Evolutionary conservation across 2,113 vertebrate genomes (phyloP), one percentile per base, ranked within the genome.

Genomic region (Blennius ocellaris): DNA sequence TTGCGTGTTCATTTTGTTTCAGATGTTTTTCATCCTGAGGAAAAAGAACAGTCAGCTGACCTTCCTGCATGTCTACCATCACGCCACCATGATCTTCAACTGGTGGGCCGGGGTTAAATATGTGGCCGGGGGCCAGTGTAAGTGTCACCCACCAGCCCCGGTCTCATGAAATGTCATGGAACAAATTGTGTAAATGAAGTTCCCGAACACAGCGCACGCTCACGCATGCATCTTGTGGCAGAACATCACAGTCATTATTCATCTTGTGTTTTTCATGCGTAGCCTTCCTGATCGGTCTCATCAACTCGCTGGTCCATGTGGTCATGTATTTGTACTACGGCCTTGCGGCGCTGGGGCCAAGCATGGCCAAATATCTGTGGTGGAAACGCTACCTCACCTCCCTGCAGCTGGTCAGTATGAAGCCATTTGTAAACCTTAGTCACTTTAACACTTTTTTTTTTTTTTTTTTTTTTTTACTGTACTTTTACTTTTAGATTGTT

Each of bases 41-140:
- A 94, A 96, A 85, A 95, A 95, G 78, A 91, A 93, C 74, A 92
- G 80, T 16, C 94, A 95, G 84, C 84, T 95, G 83, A 95, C 93
- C 44, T 96, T 96, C 77, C 94, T 96, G 11, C 94, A 95, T 4
- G 65, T 95, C 11, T 95, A 95, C 81, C 95, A 96, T 77, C 95
- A 95, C 0, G 80, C 88, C 59, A 95, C 94, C 11, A 93, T 95
- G 94, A 91, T 95, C 68, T 94, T 95, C 88, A 96, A 80, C 86
- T 95, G 93, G 90, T 95, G 93, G 93, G 83, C 91, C 3, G 95
- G 94, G 5, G 91, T 95, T 30, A 96, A 96, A 87, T 95, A 93
- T 0, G 74, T 95, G 55, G 91, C 94, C 8, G 94, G 93, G 45
- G 94, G 93, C 64, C 94, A 95, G 90, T 94, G 95, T 95, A 90